Conservation (phyloP, 2,113 vertebrate species). For the Cheirogaleus medius region DNA sequence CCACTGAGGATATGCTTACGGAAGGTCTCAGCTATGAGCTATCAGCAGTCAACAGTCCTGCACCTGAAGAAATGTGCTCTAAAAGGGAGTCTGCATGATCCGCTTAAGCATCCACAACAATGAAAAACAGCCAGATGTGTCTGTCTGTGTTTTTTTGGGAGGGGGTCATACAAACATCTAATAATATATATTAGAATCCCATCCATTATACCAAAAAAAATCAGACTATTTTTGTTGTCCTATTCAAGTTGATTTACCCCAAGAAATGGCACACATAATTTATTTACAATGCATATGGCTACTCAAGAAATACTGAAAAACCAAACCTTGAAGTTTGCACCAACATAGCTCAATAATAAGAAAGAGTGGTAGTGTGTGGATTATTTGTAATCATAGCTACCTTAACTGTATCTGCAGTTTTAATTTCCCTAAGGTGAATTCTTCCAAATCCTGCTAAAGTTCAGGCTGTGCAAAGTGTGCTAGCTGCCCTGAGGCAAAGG, state of each 20-base stretch:
- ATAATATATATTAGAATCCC: not conserved
- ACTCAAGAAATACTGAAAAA: not conserved
- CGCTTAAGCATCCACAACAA: not conserved
- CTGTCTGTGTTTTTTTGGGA: not conserved
- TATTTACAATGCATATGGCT: not conserved
- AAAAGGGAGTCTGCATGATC: rapidly evolving
- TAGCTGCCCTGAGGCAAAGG: constrained; percentile 57
- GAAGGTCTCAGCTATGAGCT: not conserved
- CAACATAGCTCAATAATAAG: not conserved
- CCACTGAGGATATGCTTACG: not conserved
- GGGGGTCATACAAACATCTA: not conserved
- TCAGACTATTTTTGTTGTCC: not conserved
- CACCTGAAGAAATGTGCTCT: not conserved
- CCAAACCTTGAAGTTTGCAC: not conserved
- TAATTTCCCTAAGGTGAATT: constrained; percentile 67
- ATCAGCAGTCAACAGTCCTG: not conserved
- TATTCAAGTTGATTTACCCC: not conserved
- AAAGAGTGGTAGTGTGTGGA: not conserved
- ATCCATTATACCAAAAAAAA: not conserved
- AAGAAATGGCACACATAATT: not conserved
- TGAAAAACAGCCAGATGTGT: not conserved
- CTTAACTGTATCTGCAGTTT: constrained; percentile 33
- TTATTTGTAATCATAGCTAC: constrained; percentile 48
- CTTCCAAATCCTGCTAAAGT: constrained; percentile 43
- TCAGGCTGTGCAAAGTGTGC: not conserved